Evolutionary conservation across 1,140 invertebrate genomes (phyloP).

Genomic region (Drosophila varians): DNA sequence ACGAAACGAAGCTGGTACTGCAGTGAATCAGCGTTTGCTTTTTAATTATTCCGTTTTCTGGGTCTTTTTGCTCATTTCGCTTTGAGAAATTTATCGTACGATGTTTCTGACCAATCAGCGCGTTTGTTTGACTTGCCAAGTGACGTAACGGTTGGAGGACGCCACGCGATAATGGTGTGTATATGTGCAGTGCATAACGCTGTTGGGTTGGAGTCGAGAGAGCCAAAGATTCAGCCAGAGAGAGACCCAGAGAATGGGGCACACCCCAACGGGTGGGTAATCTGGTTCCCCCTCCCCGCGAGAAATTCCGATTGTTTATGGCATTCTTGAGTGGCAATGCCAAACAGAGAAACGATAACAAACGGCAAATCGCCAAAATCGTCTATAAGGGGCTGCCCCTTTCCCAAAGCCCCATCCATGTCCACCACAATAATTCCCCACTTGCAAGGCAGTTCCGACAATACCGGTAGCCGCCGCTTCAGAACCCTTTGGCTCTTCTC

Average conservation of each 20-base stretch:
- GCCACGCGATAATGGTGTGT: constrained; percentile 62
- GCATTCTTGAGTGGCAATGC: constrained; percentile 11
- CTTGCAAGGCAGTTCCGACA: not conserved
- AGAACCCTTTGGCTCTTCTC: constrained; percentile 23
- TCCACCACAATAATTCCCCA: not conserved
- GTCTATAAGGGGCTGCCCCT: too few relatives aligned
- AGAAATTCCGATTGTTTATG: constrained; percentile 43
- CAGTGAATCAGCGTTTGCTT: constrained; percentile 56
- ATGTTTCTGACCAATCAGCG: constrained; percentile 82
- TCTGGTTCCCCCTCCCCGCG: constrained; percentile 18
- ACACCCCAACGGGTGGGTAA: constrained; percentile 4
- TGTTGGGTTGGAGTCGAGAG: constrained; percentile 12
- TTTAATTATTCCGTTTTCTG: constrained; percentile 72
- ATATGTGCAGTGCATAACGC: constrained; percentile 14
- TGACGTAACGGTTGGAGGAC: constrained; percentile 77
- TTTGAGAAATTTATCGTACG: constrained; percentile 83
- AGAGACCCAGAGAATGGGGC: not conserved
- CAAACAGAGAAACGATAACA: not conserved
- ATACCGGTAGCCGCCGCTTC: not conserved
- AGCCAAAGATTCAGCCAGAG: not conserved
- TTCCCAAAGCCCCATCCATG: not conserved
- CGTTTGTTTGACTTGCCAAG: constrained; percentile 74
- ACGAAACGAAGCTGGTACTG: constrained; percentile 38
- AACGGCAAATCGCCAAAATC: constrained; percentile 2
- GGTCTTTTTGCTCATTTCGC: constrained; percentile 70